These are phyloP conservation scores for Tipula vernalis DNA, from an alignment of 2,888 invertebrate species.

Conservation along the genomic window DNA sequence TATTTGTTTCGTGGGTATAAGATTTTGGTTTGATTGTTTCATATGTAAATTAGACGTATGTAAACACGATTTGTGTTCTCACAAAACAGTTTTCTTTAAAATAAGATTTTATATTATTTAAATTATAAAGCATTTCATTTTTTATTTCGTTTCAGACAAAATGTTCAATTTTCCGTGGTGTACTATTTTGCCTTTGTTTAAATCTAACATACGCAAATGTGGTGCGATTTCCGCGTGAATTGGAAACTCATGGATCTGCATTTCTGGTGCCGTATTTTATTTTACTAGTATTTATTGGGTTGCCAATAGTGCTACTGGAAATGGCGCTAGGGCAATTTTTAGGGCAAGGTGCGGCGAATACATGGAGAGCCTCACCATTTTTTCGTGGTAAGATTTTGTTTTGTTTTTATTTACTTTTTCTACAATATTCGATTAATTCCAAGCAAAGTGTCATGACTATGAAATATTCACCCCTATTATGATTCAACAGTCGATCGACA, in stretches of 20 bases:
- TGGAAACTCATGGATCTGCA: constrained; percentile 33
- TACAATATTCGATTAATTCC: too few species aligned
- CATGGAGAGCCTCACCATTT: constrained; percentile 35
- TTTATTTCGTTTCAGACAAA: constrained; percentile 27
- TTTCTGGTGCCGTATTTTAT: constrained; percentile 34
- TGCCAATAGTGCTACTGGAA: constrained; percentile 34
- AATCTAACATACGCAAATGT: constrained; percentile 35
- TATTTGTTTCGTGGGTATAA: neutral
- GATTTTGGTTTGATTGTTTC: neutral
- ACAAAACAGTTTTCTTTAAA: too few species aligned
- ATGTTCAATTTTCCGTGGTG: constrained; percentile 36
- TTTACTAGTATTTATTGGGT: constrained; percentile 35
- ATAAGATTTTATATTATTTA: neutral
- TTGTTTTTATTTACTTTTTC: too few species aligned
- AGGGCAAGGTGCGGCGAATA: constrained; percentile 35
- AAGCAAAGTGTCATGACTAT: too few species aligned
- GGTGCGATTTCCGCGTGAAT: constrained; percentile 35
- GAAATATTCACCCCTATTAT: too few species aligned
- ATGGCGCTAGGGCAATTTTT: constrained; percentile 35
- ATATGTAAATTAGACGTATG: neutral
- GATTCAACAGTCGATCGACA: too few species aligned
- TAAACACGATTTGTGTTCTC: neutral
- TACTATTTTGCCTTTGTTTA: constrained; percentile 34
- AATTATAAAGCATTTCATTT: constrained; percentile 16
- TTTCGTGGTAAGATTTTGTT: constrained; percentile 29